Evolutionary conservation across 2,113 vertebrate species (phyloP).

Genomic region (Meriones unguiculatus): DNA sequence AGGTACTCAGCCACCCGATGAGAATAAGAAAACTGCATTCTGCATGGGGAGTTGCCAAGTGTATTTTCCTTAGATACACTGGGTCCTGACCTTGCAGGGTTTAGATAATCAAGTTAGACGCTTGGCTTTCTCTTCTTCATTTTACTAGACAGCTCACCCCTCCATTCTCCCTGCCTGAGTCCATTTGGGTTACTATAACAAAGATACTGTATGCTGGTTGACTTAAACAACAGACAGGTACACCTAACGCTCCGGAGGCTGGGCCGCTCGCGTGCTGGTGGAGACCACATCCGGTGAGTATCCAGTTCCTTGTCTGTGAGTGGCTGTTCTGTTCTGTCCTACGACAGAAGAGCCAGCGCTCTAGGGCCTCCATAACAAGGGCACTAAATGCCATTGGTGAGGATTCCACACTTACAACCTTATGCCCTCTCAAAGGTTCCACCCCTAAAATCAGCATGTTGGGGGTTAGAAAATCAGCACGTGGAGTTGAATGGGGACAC

Average conservation of each 20-base stretch:
- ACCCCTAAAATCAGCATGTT: background rate
- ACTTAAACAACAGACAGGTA: background rate
- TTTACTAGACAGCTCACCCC: background rate
- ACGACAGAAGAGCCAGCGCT: background rate
- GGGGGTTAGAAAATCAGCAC: background rate
- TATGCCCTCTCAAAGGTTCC: background rate
- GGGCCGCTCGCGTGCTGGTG: background rate
- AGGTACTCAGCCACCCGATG: background rate
- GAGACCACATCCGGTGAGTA: background rate
- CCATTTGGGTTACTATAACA: background rate
- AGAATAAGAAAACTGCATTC: background rate
- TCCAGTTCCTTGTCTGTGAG: background rate
- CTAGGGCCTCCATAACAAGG: background rate
- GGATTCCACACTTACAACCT: background rate
- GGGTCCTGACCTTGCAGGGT: background rate
- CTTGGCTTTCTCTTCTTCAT: background rate
- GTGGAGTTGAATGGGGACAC: background rate
- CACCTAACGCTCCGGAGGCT: background rate
- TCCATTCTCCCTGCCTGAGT: background rate
- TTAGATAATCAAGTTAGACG: background rate
- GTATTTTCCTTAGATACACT: background rate
- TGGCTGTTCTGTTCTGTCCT: background rate
- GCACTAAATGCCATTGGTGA: background rate
- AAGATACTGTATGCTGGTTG: too few species aligned
- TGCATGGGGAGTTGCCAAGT: background rate